Percentiles rank a stretch among this genome's conserved stretches.
Conservation (phyloP, 2,888 invertebrate genomes). For the Globia sparganii region DNA sequence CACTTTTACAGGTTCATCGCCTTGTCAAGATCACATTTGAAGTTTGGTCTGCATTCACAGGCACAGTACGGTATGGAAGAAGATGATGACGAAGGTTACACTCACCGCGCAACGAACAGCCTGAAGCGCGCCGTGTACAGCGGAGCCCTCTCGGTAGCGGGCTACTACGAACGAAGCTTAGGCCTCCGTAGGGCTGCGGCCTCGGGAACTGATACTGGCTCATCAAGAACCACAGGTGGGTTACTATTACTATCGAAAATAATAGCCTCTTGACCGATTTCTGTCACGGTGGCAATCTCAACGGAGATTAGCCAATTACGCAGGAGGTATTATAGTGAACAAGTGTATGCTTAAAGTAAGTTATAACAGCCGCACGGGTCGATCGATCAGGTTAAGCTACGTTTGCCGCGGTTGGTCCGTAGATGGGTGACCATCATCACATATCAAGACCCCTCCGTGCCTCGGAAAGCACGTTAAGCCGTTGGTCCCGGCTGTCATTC, state of each 20-base stretch:
- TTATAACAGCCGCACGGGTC: too few relatives aligned
- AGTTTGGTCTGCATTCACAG: constrained; percentile 72
- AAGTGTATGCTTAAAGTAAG: too few relatives aligned
- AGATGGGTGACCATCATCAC: too few relatives aligned
- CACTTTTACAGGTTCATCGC: not conserved
- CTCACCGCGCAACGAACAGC: constrained; percentile 94
- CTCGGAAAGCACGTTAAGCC: too few relatives aligned
- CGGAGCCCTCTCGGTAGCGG: constrained; percentile 95
- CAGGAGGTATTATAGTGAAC: not conserved
- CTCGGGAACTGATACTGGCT: constrained; percentile 95
- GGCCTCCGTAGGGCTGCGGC: constrained; percentile 94
- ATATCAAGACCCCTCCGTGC: too few relatives aligned
- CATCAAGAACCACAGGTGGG: constrained; percentile 94
- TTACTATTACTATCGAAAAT: not conserved
- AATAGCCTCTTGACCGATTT: not conserved
- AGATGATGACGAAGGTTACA: constrained; percentile 94
- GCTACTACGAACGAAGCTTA: constrained; percentile 95
- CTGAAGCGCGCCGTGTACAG: constrained; percentile 96
- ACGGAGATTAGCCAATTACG: not conserved
- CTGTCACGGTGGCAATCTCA: not conserved
- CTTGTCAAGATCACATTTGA: not conserved
- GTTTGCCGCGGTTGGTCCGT: too few relatives aligned
- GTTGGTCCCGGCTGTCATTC: too few relatives aligned
- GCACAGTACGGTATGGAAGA: constrained; percentile 98
- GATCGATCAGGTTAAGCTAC: too few relatives aligned